Evolutionary conservation across 1,140 invertebrate genomes (phyloP), one percentile per base, ranked within the genome.

Genomic region (Thereuonema tuberculata): DNA sequence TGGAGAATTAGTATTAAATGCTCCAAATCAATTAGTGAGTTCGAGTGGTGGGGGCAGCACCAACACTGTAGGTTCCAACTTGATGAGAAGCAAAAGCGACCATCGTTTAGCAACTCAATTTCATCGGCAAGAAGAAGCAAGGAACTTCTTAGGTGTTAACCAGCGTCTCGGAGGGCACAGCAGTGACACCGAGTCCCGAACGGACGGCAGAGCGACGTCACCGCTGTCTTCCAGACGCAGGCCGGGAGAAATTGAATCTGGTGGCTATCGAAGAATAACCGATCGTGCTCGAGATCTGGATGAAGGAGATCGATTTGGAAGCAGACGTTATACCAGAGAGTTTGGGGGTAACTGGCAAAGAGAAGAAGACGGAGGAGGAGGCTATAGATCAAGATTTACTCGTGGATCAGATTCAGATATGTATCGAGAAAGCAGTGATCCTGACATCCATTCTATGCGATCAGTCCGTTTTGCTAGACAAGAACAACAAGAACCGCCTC

Each of bases 51-150:
- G n/a, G n/a, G n/a, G n/a, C n/a, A 54, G 5, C 58, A 28, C n/a
- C 25, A 1, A 28, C 46, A 9, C 63, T 55, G 43, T 61, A 47
- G 74, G 77, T 27, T 79, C 81, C 0, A 89, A 88, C 2, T 73
- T 95, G 24, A 93, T 93, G 82, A 79, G 91, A 64, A 92, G 89
- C 61, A 94, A 95, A 73, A 93, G 89, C 70, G 92, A 95, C 69
- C 92, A 94, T 73, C 80, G 92, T 27, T 73, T 95, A 48, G 90
- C 91, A 14, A 82, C 87, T 0, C 89, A 93, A 68, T 93, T 89
- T 73, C 78, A 89, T 26, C 85, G 89, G 67, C 85, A 89, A 72
- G 87, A 91, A 72, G 88, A 74, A 73, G 79, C 46, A 23, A 66
- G 66, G 61, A 61, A 59, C 21, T 62, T 65, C 37, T 59, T 66